Conservation (phyloP, 2,113 vertebrate genomes). For the Nicator chloris region DNA sequence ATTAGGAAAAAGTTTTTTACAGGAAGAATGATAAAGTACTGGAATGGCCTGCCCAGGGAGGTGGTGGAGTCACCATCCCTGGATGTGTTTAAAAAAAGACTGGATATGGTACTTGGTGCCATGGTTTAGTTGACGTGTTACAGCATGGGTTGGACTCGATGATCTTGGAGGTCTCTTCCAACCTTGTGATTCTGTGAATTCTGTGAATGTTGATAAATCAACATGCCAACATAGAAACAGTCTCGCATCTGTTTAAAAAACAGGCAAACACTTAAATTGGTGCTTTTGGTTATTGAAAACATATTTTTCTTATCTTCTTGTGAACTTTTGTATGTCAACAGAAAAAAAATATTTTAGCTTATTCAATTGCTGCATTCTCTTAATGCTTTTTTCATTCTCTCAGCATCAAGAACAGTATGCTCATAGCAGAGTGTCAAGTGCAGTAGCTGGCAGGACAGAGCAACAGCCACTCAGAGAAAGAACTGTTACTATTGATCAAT, state of each 20-base stretch:
- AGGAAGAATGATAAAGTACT: too few species aligned
- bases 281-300: not conserved
- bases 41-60: too few species aligned
- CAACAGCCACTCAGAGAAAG: constrained; percentile 68
- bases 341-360: not conserved
- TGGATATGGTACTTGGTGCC: too few species aligned
- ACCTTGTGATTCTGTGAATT: too few species aligned
- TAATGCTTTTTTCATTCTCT: not conserved
- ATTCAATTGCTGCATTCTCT: not conserved
- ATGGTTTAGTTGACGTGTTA: too few species aligned
- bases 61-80: too few species aligned
- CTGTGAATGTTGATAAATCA: not conserved
- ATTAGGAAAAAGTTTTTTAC: too few species aligned
- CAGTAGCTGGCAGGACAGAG: constrained; percentile 52
- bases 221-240: not conserved
- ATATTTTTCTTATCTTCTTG: not conserved
- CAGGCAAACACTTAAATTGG: not conserved
- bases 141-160: too few species aligned
- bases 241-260: not conserved
- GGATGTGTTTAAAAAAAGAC: too few species aligned
- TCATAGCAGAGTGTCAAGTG: constrained; percentile 67
- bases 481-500: constrained; percentile 43
- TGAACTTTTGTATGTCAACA: not conserved
- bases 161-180: too few species aligned
- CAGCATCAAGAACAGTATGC: constrained; percentile 64